Evolutionary conservation across 2,113 vertebrate genomes (phyloP), one percentile per base, ranked within the genome.

Genomic region (Rynchops niger): DNA sequence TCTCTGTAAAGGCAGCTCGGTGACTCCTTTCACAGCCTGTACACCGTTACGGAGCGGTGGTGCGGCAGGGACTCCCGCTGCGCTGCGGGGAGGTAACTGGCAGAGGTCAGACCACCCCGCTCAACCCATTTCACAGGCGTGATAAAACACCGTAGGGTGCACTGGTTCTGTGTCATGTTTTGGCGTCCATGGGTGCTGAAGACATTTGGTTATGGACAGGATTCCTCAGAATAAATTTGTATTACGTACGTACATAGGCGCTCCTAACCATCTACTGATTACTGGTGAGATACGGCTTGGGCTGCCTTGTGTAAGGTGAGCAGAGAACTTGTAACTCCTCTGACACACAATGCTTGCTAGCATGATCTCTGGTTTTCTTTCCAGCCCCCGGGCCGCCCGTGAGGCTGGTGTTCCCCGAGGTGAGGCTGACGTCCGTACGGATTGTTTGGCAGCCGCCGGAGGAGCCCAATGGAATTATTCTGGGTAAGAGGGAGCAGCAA

Each of bases 391-490:
- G 99, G 15, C 99, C 99, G 0, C 98, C 99, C 0, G 98, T 99
- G 95, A 98, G 99, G 95, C 96, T 99, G 97, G 98, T 99, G 95
- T 99, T 99, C 97, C 99, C 99, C 0, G 99, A 99, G 93, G 99
- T 99, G 95, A 98, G 98, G 80, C 97, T 99, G 76, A 98, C 98
- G 0, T 99, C 99, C 0, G 98, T 99, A 17, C 97, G 98, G 71
- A 99, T 99, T 58, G 98, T 99, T 27, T 99, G 99, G 99, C 99
- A 99, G 95, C 99, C 99, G 0, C 99, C 99, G 0, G 98, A 98
- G 78, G 98, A 99, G 82, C 99, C 99, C 93, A 99, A 99, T 1
- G 99, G 99, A 47, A 96, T 99, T 52, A 98, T 99, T 67, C 98
- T 99, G 96, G 99, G 99, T 99, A 98, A 99, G 95, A 40, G 26